phyloP scores from a whole-genome alignment of 2,888 invertebrate genomes.

The Lepidochrysops patricia region DNA sequence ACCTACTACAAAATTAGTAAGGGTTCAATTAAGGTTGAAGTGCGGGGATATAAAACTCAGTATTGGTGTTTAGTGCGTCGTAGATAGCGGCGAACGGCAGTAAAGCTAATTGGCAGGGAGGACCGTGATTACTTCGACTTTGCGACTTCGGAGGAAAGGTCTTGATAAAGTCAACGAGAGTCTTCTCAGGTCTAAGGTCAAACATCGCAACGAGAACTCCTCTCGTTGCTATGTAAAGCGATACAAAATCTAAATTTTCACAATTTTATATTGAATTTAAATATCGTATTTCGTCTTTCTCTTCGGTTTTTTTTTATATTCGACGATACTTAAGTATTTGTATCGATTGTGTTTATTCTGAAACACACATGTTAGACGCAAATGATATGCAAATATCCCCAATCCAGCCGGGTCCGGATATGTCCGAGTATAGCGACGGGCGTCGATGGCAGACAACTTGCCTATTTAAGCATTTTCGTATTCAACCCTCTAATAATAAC shows the following conservation, averaged over 20 bases:
- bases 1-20: too few species aligned
- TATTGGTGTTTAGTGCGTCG: neutral
- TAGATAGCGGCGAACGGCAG: neutral
- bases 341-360: too few species aligned
- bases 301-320: neutral
- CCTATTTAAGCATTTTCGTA: conserved; percentile 13
- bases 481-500: conserved; percentile 7
- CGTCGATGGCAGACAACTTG: conserved; percentile 7
- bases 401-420: too few species aligned
- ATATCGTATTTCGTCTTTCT: too few species aligned
- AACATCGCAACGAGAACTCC: neutral
- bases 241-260: too few species aligned
- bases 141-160: neutral
- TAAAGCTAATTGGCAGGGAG: neutral
- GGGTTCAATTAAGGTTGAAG: neutral
- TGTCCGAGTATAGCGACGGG: neutral
- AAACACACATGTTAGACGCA: too few species aligned
- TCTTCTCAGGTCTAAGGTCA: neutral
- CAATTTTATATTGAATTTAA: too few species aligned
- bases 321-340: neutral
- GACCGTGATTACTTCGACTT: neutral
- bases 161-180: too few species aligned
- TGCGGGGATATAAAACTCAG: neutral
- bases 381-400: too few species aligned
- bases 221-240: too few species aligned